Evolutionary conservation across 2,797 vertebrate species (phyloP).

Genomic region (Moxostoma hubbsi): DNA sequence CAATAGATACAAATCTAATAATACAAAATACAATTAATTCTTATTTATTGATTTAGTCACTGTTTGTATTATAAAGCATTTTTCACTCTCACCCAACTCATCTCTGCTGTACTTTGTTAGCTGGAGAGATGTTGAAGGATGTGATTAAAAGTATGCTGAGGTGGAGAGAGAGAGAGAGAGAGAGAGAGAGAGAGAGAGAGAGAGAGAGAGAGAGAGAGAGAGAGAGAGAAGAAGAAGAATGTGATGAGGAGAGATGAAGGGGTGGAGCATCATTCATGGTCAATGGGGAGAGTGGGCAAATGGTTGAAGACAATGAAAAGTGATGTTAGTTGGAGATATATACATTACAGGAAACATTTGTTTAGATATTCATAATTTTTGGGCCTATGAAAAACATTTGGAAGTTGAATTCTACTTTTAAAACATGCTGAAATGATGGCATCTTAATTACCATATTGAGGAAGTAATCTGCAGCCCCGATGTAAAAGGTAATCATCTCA

Average conservation of each 20-base stretch:
- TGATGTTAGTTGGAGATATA: slow-evolving; percentile 32
- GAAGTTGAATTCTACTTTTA: slow-evolving; percentile 11
- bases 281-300: slow-evolving; percentile 62
- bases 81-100: not conserved
- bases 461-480: slow-evolving; percentile 13
- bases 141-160: too few relatives aligned
- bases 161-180: too few relatives aligned
- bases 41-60: not conserved
- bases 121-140: too few relatives aligned
- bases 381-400: not conserved
- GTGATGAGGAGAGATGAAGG: slow-evolving; percentile 3
- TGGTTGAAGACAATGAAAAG: slow-evolving; percentile 54
- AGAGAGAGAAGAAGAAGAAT: slow-evolving; percentile 21
- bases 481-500: slow-evolving; percentile 40
- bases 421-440: not conserved
- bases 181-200: too few relatives aligned
- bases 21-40: slow-evolving; percentile 53
- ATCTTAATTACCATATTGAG: slow-evolving; percentile 17
- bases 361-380: slow-evolving; percentile 41
- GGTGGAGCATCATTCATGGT: slow-evolving; percentile 59
- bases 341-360: slow-evolving; percentile 42
- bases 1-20: not conserved
- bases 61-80: not conserved
- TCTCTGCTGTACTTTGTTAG: not conserved
- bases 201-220: not conserved